Evolutionary conservation across 2,888 invertebrate species (phyloP).

Genomic region (Apotomis betuletana): DNA sequence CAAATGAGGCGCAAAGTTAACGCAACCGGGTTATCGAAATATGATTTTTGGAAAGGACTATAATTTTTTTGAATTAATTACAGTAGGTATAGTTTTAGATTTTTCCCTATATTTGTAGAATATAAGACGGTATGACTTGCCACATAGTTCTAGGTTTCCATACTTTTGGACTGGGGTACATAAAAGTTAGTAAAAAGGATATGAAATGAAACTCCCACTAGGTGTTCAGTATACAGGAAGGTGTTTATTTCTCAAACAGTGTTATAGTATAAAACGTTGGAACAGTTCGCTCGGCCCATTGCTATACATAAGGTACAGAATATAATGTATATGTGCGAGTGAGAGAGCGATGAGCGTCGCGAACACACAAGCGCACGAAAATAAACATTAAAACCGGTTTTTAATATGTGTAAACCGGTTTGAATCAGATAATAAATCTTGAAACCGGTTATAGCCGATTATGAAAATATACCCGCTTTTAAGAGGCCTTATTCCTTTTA

Average conservation of each 20-base stretch:
- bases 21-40: no score
- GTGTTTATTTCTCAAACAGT: constrained; percentile 57
- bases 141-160: no score
- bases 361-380: constrained; percentile 49
- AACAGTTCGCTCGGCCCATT: constrained; percentile 28
- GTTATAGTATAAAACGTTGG: constrained; percentile 35
- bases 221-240: constrained; percentile 58
- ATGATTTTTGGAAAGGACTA: no score
- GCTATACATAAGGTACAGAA: constrained; percentile 21
- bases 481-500: no score
- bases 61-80: no score
- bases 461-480: no score
- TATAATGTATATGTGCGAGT: constrained; percentile 26
- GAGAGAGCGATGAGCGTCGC: constrained; percentile 48
- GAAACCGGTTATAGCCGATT: background rate
- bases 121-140: no score
- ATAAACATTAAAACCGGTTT: background rate
- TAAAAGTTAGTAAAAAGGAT: background rate
- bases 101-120: no score
- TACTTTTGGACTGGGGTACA: background rate
- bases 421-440: no score
- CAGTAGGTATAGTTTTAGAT: no score
- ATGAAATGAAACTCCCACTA: constrained; percentile 48
- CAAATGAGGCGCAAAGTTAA: no score
- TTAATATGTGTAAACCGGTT: background rate